Conservation (phyloP, 2,888 invertebrate species). For the Acanthococcus lagerstroemiae region DNA sequence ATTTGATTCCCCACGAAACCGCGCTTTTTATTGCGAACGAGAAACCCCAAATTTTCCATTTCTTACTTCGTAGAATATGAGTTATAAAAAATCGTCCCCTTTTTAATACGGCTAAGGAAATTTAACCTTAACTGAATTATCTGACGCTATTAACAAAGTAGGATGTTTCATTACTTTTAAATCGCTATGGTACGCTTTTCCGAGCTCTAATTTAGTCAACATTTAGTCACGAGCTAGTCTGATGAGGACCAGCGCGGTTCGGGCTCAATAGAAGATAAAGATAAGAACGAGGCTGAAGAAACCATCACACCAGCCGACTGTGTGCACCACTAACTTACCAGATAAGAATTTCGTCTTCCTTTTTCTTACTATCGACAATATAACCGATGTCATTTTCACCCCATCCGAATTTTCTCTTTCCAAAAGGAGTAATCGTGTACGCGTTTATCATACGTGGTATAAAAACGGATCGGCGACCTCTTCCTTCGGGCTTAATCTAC, state of each 20-base stretch:
- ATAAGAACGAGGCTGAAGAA: conserved; percentile 16
- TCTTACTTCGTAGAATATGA: too few species aligned
- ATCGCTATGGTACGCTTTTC: too few species aligned
- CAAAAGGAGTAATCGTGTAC: conserved; percentile 22
- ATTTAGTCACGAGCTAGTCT: conserved; percentile 8
- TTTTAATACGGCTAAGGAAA: too few species aligned
- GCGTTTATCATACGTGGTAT: conserved; percentile 15
- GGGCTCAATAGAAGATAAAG: conserved; percentile 12
- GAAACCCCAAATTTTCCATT: too few species aligned
- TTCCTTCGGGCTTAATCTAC: background rate
- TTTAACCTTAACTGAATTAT: too few species aligned
- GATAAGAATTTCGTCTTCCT: conserved; percentile 24
- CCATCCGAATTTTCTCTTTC: conserved; percentile 15
- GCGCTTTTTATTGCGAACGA: too few species aligned
- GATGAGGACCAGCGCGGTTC: conserved; percentile 7
- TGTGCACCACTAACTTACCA: conserved; percentile 16
- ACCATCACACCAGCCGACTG: conserved; percentile 13
- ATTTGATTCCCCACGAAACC: too few species aligned
- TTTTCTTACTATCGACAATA: conserved; percentile 24
- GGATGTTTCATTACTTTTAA: too few species aligned
- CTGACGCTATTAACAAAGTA: too few species aligned
- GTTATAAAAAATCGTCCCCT: too few species aligned
- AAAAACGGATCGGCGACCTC: background rate
- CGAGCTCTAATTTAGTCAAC: background rate
- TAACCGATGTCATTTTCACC: conserved; percentile 28